Evolutionary conservation across 1,140 invertebrate genomes (phyloP), one percentile per base, ranked within the genome.

Genomic region (Ceratosolen fusciceps): DNA sequence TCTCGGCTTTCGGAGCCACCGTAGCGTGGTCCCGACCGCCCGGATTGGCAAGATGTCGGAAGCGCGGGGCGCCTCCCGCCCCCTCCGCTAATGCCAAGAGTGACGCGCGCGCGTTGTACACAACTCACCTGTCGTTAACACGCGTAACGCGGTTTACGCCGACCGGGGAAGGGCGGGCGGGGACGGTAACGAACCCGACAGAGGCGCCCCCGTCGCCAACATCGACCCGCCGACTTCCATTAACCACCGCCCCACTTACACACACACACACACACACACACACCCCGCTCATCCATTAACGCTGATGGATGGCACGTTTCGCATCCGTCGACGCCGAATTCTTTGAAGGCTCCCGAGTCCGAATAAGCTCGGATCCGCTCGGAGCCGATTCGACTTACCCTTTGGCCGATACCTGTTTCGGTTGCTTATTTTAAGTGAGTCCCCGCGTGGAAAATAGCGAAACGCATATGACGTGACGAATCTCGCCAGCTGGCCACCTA

Each of bases 61-160:
- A 37, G 16, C 60, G 14, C 7, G 1, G 26, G 26, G 2, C 1
- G 14, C 2, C 58, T 31, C 1, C 31, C 26, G 34, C 74, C 68
- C 29, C 39, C 31, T 37, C 19, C 34, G 49, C 67, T 24, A 43
- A 31, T 10, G 19, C 7, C 3, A 21, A 3, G 31, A 65, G 8
- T 39, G 16, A 49, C 56, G n/a, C 12, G 47, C 49, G 26, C 58
- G 75, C 58, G n/a, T n/a, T n/a, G n/a, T n/a, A n/a, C n/a, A n/a
- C n/a, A n/a, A 70, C 26, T 52, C 60, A 62, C 60, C 65, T 70
- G 65, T 70, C 75, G 65, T 54, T 39, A 76, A 76, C 73, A 76
- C 62, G 26, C 60, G 49, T 52, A 60, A 65, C 60, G 16, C 29
- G 60, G 29, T 62, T 0, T 34, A 34, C 21, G 12, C 29, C 29